phyloP scores from a whole-genome alignment of 2,888 invertebrate genomes.

The Allolobophora icterica region DNA sequence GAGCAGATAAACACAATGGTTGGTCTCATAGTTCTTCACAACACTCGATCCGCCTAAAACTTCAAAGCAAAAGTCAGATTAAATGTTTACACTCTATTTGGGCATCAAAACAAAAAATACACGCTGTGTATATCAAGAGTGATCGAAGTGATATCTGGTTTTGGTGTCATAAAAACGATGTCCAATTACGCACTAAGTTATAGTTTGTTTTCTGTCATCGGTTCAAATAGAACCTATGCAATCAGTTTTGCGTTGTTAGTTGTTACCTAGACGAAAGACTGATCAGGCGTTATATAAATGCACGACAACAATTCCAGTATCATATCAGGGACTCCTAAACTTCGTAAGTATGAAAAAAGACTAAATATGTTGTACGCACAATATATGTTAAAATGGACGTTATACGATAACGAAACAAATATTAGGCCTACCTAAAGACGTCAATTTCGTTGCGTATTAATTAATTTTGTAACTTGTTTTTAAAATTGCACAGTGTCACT shows the following conservation, averaged over 20 bases:
- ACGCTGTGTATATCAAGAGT: too few relatives aligned
- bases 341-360: too few relatives aligned
- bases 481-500: background rate
- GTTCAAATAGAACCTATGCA: background rate
- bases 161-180: background rate
- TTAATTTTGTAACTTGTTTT: background rate
- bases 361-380: too few relatives aligned
- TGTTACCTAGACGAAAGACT: background rate
- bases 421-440: background rate
- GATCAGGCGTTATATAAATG: background rate
- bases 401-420: background rate
- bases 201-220: background rate
- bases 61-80: background rate
- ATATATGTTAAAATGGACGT: too few relatives aligned
- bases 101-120: background rate
- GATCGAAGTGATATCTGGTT: too few relatives aligned
- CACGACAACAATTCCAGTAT: background rate
- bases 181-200: background rate
- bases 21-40: background rate
- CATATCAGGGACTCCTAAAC: background rate
- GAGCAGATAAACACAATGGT: background rate
- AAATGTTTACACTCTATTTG: background rate
- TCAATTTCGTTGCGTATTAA: background rate
- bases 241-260: background rate
- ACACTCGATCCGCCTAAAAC: background rate